Evolutionary conservation across 2,113 vertebrate genomes (phyloP).

Genomic region (Vicugna pacos): DNA sequence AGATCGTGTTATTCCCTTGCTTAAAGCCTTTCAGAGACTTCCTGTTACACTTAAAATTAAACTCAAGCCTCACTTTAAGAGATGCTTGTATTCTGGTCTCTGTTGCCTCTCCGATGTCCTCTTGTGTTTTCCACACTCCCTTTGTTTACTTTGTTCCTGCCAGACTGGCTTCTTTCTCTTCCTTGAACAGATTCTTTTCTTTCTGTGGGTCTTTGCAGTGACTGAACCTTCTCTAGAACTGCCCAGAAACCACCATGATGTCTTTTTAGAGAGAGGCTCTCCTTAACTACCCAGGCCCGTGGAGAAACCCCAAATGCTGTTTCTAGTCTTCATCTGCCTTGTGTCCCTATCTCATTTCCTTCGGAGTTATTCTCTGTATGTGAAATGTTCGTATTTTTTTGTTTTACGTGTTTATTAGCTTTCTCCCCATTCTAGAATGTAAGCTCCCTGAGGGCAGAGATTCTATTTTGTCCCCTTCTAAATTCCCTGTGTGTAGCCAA

Average conservation of each 20-base stretch:
- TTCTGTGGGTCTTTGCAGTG: not conserved
- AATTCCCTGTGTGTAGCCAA: not conserved
- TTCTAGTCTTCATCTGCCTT: not conserved
- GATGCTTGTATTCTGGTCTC: not conserved
- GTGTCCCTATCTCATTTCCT: not conserved
- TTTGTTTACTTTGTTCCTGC: not conserved
- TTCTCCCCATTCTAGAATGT: not conserved
- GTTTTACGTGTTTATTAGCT: not conserved
- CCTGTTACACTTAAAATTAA: not conserved
- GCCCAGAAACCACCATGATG: not conserved
- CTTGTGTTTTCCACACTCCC: not conserved
- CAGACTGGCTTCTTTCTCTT: not conserved
- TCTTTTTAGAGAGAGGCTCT: not conserved
- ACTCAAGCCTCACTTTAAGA: not conserved
- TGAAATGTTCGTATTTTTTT: not conserved
- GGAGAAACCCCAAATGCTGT: not conserved
- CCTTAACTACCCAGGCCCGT: not conserved
- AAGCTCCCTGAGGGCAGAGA: not conserved
- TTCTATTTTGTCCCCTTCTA: not conserved
- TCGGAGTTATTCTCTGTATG: not conserved
- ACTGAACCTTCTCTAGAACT: not conserved
- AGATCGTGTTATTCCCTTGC: not conserved
- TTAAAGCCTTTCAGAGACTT: slow-evolving; percentile 30
- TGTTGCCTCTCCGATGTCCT: not conserved
- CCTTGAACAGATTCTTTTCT: not conserved